These are phyloP conservation scores for Physella acuta DNA, from an alignment of 1,140 invertebrate genomes.

Conservation along the genomic window DNA sequence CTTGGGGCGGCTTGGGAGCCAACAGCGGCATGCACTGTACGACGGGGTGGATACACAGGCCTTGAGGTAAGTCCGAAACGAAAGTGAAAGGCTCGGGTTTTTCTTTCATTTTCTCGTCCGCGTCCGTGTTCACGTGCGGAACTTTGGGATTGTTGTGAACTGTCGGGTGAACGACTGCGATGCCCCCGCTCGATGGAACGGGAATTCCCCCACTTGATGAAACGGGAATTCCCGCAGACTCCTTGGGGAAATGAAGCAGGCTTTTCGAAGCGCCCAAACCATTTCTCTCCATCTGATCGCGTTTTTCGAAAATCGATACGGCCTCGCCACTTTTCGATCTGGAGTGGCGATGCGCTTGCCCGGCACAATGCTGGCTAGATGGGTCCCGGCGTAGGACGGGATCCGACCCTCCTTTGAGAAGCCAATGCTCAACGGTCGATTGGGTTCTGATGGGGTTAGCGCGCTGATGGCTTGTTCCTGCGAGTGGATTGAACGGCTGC, in stretches of 20 bases:
- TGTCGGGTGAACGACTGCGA: constrained; percentile 16
- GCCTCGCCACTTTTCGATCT: not conserved
- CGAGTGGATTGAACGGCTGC: no score
- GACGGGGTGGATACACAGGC: not conserved
- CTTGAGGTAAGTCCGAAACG: not conserved
- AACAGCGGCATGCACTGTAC: not conserved
- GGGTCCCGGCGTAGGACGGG: no score
- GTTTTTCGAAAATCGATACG: not conserved
- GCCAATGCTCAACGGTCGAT: no score
- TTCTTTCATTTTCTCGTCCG: not conserved
- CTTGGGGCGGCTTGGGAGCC: not conserved
- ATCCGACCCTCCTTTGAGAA: no score
- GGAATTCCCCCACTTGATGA: not conserved
- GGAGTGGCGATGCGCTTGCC: not conserved
- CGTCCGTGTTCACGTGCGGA: not conserved
- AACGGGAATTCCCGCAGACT: no score
- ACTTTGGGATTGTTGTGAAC: not conserved
- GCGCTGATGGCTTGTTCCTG: no score
- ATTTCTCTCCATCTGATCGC: not conserved
- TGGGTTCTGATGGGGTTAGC: no score
- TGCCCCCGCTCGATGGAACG: not conserved
- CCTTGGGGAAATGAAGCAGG: not conserved
- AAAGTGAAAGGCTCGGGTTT: not conserved
- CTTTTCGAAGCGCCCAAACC: not conserved
- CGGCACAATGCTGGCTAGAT: no score